Evolutionary conservation across 2,113 vertebrate genomes (phyloP), one percentile per base, ranked within the genome.

Genomic region (Gavia stellata): DNA sequence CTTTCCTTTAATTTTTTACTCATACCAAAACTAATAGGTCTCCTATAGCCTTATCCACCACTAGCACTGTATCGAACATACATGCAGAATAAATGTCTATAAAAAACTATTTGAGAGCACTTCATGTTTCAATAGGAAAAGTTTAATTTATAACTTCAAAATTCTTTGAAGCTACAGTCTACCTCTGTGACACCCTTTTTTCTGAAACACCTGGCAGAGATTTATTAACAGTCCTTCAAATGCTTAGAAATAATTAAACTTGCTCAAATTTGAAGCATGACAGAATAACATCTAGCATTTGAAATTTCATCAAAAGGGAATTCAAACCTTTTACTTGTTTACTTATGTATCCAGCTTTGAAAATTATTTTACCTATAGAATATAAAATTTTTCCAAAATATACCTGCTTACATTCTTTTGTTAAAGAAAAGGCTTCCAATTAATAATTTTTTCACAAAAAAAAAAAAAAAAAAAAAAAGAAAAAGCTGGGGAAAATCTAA

Each of bases 21-120:
- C 17, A 11, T 40, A 40, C 17, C 1, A 36, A 81, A 84, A 33
- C 13, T 52, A 26, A 38, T 3, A 36, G 8, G 7, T 55, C 8
- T 77, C 16, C 10, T 49, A 26, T 11, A 55, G 58, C 3, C 4
- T 40, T 84, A 19, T 23, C 63, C 20, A 42, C 18, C 14, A 17
- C 33, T n/a, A 38, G 24, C 47, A 38, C 28, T n/a, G 2, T 19
- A 38, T 16, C 0, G 3, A 85, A 16, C 25, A 33, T 1, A 1
- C 6, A 31, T 36, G 8, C 4, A 82, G 40, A 73, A 66, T 20
- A 65, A 78, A 81, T 71, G 7, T 14, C 33, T 44, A 5, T 58
- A 33, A 80, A 88, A 63, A 26, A 13, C 1, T 72, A 2, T 47
- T 56, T 67, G 53, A 62, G 29, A 70, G 1, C 20, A 55, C 11